Evolutionary conservation across 2,888 invertebrate genomes (phyloP).

Genomic region (Lycocerus yunnanus): DNA sequence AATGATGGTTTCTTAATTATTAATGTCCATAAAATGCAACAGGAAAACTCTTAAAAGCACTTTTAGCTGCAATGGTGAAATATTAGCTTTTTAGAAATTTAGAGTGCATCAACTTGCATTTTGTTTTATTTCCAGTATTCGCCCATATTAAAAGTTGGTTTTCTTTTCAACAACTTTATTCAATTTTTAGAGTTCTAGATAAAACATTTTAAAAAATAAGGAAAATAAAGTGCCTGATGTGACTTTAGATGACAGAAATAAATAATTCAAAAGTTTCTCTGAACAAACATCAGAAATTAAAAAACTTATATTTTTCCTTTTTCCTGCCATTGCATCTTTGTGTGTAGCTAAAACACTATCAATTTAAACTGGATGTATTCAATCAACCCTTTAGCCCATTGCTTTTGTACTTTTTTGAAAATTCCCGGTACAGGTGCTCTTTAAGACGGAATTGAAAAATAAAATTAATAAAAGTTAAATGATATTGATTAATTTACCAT

Average conservation of each 20-base stretch:
- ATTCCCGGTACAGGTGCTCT: background rate
- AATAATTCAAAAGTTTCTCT: background rate
- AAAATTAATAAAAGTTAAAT: background rate
- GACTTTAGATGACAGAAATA: background rate
- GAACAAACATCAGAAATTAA: background rate
- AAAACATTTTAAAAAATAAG: background rate
- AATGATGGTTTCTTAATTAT: background rate
- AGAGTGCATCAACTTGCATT: background rate
- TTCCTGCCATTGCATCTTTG: background rate
- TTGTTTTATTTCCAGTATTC: background rate
- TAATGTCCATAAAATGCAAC: background rate
- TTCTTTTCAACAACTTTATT: background rate
- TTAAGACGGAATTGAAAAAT: background rate
- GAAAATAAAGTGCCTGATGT: background rate
- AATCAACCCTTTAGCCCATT: background rate
- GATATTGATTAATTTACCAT: background rate
- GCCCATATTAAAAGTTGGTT: background rate
- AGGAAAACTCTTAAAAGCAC: background rate
- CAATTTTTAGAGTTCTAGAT: background rate
- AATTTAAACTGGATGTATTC: background rate
- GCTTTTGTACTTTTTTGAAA: too few relatives aligned
- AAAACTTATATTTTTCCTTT: background rate
- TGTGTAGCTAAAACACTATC: background rate
- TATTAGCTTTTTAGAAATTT: background rate
- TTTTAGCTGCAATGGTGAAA: background rate